Evolutionary conservation across 2,113 vertebrate species (phyloP).

Genomic region (Perccottus glenii): DNA sequence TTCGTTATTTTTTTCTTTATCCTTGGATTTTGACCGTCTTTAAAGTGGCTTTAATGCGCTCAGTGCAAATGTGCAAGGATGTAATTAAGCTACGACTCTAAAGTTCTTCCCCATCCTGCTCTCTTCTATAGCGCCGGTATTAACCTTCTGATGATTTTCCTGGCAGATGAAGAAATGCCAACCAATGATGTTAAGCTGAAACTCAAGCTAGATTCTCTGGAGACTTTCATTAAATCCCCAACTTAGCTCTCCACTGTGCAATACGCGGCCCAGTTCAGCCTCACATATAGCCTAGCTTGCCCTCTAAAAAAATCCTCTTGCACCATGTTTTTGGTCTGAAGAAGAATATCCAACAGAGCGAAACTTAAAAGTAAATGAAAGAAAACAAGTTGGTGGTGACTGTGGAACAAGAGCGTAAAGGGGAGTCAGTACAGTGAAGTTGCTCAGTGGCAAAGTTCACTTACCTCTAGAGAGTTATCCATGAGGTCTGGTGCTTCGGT

Average conservation of each 20-base stretch:
- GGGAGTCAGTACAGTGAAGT: slow-evolving; percentile 37
- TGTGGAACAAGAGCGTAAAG: slow-evolving; percentile 36
- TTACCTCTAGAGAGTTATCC: slow-evolving; percentile 29
- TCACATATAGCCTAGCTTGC: slow-evolving; percentile 33
- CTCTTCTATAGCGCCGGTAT: slow-evolving; percentile 47
- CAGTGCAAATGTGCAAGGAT: slow-evolving; percentile 35
- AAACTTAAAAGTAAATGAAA: slow-evolving; percentile 24
- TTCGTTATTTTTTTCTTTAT: slow-evolving; percentile 24
- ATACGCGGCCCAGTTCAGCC: slow-evolving; percentile 46
- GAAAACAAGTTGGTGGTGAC: slow-evolving; percentile 24
- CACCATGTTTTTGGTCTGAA: slow-evolving; percentile 41
- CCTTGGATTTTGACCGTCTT: slow-evolving; percentile 65
- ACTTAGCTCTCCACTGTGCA: slow-evolving; percentile 51
- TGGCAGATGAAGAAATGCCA: slow-evolving; percentile 68
- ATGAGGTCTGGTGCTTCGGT: slow-evolving; percentile 24
- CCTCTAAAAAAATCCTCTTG: slow-evolving; percentile 50
- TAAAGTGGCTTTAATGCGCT: slow-evolving; percentile 30
- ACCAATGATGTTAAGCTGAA: slow-evolving; percentile 68
- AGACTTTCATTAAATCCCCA: slow-evolving; percentile 66
- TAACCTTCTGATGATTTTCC: slow-evolving; percentile 65
- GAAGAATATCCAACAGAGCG: slow-evolving; percentile 31
- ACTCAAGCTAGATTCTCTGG: slow-evolving; percentile 59
- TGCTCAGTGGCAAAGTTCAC: slow-evolving; percentile 59
- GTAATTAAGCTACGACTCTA: slow-evolving; percentile 45
- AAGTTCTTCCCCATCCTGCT: not conserved